Conservation (phyloP, 30 jellyfish, hydroid and myxozoan species). For the Chironex yamaguchii region DNA sequence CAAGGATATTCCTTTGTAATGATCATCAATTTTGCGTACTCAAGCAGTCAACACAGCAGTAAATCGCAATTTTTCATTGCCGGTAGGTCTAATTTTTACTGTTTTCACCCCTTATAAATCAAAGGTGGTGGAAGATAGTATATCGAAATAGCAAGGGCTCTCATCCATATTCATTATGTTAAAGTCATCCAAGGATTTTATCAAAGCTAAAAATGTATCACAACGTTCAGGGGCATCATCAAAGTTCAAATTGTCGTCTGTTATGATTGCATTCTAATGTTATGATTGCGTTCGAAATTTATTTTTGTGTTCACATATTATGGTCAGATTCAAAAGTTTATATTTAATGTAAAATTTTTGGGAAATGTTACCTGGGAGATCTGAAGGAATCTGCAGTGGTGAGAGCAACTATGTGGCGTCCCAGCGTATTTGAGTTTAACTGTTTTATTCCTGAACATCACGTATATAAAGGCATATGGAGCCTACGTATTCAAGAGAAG, state of each 20-base stretch:
- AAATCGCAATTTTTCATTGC: background rate
- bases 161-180: too few species aligned
- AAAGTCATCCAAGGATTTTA: too few species aligned
- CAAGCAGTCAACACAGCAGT: background rate
- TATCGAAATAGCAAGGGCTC: background rate
- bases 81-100: background rate
- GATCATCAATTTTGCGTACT: background rate
- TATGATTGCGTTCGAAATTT: too few species aligned
- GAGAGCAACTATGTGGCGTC: background rate
- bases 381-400: too few species aligned
- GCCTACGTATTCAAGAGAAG: slow-evolving; percentile 42
- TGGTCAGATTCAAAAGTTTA: too few species aligned
- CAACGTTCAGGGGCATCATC: too few species aligned
- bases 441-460: slow-evolving; percentile 25
- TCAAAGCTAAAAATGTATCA: too few species aligned
- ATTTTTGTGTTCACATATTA: too few species aligned
- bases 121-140: background rate
- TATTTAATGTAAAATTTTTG: too few species aligned
- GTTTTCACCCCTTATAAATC: background rate
- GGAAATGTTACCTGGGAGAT: too few species aligned
- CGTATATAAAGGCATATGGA: slow-evolving; percentile 17
- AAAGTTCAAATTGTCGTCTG: too few species aligned
- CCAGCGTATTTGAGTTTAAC: slow-evolving; percentile 25
- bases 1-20: background rate
- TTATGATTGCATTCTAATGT: too few species aligned